Evolutionary conservation across 2,113 vertebrate species (phyloP), one percentile per base, ranked within the genome.

Genomic region (Sitta europaea): DNA sequence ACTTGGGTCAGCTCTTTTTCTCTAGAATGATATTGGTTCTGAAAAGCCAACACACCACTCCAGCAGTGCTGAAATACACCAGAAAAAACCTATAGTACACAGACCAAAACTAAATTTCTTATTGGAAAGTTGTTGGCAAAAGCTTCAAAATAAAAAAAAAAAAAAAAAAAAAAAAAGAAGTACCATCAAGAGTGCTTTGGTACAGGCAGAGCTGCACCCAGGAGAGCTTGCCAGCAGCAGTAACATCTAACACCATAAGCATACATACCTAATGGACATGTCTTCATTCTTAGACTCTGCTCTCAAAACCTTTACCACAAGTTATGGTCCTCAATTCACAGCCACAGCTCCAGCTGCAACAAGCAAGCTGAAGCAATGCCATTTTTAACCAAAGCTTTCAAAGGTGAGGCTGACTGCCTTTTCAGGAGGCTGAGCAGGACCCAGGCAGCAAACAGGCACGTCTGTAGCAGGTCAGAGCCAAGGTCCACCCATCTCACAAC

Each of bases 71-170:
- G 15, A 43, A 70, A n/a, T 5, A 76, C 17, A 47, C 33, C 31
- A 47, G 23, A 40, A 88, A 62, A 38, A 8, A 4, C 0, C 6
- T 48, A 10, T 0, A 47, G 19, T 1, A 62, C 17, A 53, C 13
- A 66, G 21, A 59, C 20, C 28, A 55, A 85, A 86, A n/a, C 23
- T 6, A 68, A 91, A 58, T 35, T 65, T 67, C 53, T 17, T 65
- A 16, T 19, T 68, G 28, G 22, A 54, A 84, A 85, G 14, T 31
- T 43, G 18, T 14, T 71, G 23, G 25, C 42, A 94, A 57, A 80
- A 80, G n/a, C 35, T 86, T 68, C 19, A 18, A 81, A 38, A 33
- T 66, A n/a, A 5, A 35, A 62, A 78, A 51, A 40, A 31, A 59
- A 31, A 59, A 55, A n/a, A 5, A 35, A 62, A 78, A 51, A 40